A percentile compares a stretch with the other conserved stretches of the same genome.
Conservation (phyloP, 1,140 invertebrate genomes). For the Melanaphis sacchari region DNA sequence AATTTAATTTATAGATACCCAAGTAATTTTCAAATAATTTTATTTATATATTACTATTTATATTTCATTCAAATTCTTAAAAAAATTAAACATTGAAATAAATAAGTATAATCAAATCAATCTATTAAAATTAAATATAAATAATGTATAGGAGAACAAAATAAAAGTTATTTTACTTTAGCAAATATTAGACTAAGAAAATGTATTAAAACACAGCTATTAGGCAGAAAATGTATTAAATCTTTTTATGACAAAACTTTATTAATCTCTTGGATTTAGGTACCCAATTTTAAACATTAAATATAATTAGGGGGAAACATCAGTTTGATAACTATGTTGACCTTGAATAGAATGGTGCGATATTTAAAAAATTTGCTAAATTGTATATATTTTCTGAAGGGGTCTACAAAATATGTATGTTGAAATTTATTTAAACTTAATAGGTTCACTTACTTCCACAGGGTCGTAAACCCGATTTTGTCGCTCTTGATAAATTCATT, state of each 20-base stretch:
- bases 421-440: neutral
- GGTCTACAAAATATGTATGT: neutral
- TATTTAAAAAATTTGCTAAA: neutral
- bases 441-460: neutral
- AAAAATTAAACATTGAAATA: too few species aligned
- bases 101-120: neutral
- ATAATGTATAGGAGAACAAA: neutral
- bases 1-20: neutral
- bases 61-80: neutral
- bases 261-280: neutral
- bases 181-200: neutral
- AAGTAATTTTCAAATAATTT: neutral
- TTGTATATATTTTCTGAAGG: neutral
- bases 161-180: neutral
- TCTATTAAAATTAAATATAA: neutral
- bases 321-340: neutral
- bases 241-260: neutral
- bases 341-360: neutral
- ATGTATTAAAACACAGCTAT: neutral
- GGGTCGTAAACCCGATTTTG: slow-evolving; percentile 3
- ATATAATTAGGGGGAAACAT: neutral
- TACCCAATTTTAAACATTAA: neutral
- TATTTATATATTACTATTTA: neutral
- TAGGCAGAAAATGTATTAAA: neutral
- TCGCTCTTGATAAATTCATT: slow-evolving; percentile 18